phyloP scores from a whole-genome alignment of 1,140 invertebrate genomes.

The Phthorimaea operculella region DNA sequence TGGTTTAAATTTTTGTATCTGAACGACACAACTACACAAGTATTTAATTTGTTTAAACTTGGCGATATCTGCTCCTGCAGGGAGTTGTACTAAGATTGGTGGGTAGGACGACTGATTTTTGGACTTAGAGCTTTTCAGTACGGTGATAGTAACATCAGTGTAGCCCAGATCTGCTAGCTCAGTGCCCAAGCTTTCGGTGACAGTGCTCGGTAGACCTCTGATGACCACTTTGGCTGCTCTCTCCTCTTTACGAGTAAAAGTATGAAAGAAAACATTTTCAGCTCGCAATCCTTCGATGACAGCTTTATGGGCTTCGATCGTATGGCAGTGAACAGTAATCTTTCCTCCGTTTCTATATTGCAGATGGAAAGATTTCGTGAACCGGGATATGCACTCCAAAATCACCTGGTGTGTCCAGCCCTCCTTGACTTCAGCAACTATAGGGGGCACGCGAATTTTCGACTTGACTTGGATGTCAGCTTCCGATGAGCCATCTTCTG shows the following conservation, averaged over 20 bases:
- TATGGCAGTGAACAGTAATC: not conserved
- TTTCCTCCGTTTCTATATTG: not conserved
- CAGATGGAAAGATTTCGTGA: not conserved
- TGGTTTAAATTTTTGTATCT: too few relatives aligned
- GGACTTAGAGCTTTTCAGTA: too few relatives aligned
- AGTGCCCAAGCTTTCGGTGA: not conserved
- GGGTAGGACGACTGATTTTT: too few relatives aligned
- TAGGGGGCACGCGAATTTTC: not conserved
- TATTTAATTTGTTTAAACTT: too few relatives aligned
- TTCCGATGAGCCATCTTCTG: too few relatives aligned
- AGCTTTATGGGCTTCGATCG: not conserved
- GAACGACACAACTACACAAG: too few relatives aligned
- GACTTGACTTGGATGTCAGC: not conserved
- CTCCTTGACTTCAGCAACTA: not conserved
- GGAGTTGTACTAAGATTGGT: too few relatives aligned
- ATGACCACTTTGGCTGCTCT: not conserved
- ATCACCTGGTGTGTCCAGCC: not conserved
- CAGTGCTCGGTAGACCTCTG: not conserved
- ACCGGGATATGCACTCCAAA: not conserved
- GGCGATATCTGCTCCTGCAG: too few relatives aligned
- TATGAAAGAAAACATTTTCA: not conserved
- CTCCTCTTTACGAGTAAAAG: constrained; percentile 1
- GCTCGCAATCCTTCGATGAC: not conserved
- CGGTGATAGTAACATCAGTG: too few relatives aligned
- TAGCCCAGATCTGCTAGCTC: too few relatives aligned